Percentiles rank a stretch among this genome's conserved stretches.
Conservation (phyloP, 2,888 invertebrate species). For the Trisateles emortualis region DNA sequence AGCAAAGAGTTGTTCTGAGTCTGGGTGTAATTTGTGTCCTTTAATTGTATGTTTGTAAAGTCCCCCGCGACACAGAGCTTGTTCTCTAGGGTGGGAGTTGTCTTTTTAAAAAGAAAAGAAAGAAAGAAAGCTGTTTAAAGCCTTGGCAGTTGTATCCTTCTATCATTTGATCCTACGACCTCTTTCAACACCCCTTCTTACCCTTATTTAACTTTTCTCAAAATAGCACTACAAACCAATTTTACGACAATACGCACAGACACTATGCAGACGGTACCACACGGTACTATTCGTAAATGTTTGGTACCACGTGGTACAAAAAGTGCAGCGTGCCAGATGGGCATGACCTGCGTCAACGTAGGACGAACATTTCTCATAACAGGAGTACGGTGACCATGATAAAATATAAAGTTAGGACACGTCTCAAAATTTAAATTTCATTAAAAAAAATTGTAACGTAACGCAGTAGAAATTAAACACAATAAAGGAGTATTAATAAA, state of each 20-base stretch:
- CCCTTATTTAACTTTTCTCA: slow-evolving; percentile 26
- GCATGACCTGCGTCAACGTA: slow-evolving; percentile 74
- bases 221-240: slow-evolving; percentile 34
- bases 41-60: too few species aligned
- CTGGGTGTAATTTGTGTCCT: too few species aligned
- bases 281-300: slow-evolving; percentile 21
- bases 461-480: too few species aligned
- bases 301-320: slow-evolving; percentile 32
- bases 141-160: too few species aligned
- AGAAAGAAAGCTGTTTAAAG: too few species aligned
- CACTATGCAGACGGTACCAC: slow-evolving; percentile 40
- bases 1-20: too few species aligned
- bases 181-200: slow-evolving; percentile 12
- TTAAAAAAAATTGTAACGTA: too few species aligned
- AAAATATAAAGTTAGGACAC: slow-evolving; percentile 9
- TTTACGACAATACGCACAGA: slow-evolving; percentile 46
- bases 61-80: too few species aligned
- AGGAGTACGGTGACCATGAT: slow-evolving; percentile 30
- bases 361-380: slow-evolving; percentile 54
- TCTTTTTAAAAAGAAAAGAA: too few species aligned
- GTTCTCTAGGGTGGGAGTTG: too few species aligned
- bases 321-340: slow-evolving; percentile 67
- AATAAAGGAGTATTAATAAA: too few species aligned
- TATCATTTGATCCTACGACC: background rate
- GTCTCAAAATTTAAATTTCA: background rate